Evolutionary conservation across 2,888 invertebrate species (phyloP).

Genomic region (Doris montereyensis): DNA sequence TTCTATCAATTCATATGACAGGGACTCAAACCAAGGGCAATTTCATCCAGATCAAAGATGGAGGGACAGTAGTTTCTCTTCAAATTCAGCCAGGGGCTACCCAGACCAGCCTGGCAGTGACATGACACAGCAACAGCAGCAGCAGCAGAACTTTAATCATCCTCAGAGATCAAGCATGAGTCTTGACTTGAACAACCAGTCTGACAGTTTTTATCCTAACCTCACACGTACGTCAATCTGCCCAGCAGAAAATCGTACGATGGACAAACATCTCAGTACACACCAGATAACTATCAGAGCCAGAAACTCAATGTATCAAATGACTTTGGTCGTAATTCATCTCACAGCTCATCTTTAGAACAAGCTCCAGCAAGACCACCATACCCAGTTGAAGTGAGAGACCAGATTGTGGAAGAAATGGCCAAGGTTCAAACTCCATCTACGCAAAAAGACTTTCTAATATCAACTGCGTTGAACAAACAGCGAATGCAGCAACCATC

Average conservation of each 20-base stretch:
- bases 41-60: too few relatives aligned
- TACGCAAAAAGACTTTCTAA: conserved; percentile 58
- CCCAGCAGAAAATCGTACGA: conserved; percentile 41
- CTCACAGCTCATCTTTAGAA: background rate
- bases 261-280: background rate
- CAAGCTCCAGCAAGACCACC: conserved; percentile 61
- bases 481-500: conserved; percentile 59
- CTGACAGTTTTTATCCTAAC: too few relatives aligned
- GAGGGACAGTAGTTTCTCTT: too few relatives aligned
- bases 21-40: too few relatives aligned
- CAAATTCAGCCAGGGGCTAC: too few relatives aligned
- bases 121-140: background rate
- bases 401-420: conserved; percentile 63
- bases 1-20: too few relatives aligned
- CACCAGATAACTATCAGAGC: background rate
- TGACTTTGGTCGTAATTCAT: too few relatives aligned
- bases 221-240: conserved; percentile 61
- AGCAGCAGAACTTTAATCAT: background rate
- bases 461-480: conserved; percentile 55
- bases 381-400: conserved; percentile 61
- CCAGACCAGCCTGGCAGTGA: background rate
- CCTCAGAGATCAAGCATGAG: too few relatives aligned
- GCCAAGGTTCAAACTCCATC: conserved; percentile 63
- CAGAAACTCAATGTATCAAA: background rate
- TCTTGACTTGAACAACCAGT: too few relatives aligned